Percentiles rank a stretch among this genome's conserved stretches.
Conservation (phyloP, 1,140 invertebrate species). For the Drosophila virilis region DNA sequence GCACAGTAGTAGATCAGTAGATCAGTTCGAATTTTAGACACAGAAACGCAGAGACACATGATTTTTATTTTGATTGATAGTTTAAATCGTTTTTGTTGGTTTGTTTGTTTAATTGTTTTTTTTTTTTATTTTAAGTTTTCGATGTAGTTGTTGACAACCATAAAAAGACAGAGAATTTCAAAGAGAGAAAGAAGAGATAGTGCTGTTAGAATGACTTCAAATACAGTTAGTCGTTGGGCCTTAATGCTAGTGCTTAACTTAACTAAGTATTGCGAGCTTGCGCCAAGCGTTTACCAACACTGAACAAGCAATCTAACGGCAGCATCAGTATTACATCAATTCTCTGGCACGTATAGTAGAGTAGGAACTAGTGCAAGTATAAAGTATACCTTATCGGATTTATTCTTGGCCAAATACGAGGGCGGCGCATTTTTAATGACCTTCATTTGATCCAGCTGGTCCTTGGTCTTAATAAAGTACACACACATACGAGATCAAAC, state of each 20-base stretch:
- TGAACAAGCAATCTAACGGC: conserved; percentile 47
- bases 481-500: conserved; percentile 27
- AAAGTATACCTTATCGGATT: conserved; percentile 92
- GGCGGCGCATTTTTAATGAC: conserved; percentile 92
- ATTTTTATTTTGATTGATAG: conserved; percentile 46
- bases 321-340: neutral
- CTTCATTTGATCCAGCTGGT: conserved; percentile 91
- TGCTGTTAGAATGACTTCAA: conserved; percentile 69
- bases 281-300: conserved; percentile 68
- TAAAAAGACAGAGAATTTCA: conserved; percentile 48
- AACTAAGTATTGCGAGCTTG: conserved; percentile 28
- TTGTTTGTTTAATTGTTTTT: conserved; percentile 11
- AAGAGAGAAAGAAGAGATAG: conserved; percentile 47
- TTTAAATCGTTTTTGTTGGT: conserved; percentile 8
- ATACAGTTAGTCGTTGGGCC: conserved; percentile 49
- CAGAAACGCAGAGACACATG: conserved; percentile 68
- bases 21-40: conserved; percentile 52
- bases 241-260: conserved; percentile 31
- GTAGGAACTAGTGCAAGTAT: conserved; percentile 45
- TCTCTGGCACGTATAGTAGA: conserved; percentile 32
- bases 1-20: conserved; percentile 25
- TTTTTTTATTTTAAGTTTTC: conserved; percentile 11
- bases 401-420: conserved; percentile 92
- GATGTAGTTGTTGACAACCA: conserved; percentile 47
- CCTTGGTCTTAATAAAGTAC: conserved; percentile 73